Evolutionary conservation across 2,113 vertebrate genomes (phyloP).

Genomic region (Oncorhynchus kisutch): DNA sequence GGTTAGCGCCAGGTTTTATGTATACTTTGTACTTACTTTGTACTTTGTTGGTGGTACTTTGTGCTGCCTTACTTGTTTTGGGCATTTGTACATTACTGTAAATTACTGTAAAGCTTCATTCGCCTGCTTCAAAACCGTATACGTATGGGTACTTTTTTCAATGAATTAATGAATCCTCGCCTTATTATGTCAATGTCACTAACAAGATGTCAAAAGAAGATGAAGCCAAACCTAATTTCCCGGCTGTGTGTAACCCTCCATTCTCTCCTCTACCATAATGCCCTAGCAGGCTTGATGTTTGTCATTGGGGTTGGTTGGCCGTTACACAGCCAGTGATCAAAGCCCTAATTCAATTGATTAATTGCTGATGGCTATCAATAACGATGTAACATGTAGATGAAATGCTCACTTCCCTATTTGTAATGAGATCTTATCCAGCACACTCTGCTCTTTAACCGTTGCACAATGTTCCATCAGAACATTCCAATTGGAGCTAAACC

Average conservation of each 20-base stretch:
- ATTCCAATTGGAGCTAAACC: conserved; percentile 33
- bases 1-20: no score
- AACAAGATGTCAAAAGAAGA: background rate
- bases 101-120: no score
- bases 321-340: conserved; percentile 43
- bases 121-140: no score
- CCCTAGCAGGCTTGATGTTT: conserved; percentile 34
- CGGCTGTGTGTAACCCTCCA: conserved; percentile 19
- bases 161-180: no score
- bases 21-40: no score
- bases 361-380: conserved; percentile 54
- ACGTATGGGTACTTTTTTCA: no score
- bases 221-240: conserved; percentile 24
- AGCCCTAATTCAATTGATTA: conserved; percentile 56
- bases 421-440: conserved; percentile 67
- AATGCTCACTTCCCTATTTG: conserved; percentile 46
- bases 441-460: conserved; percentile 44
- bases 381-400: conserved; percentile 57
- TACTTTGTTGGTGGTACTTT: no score
- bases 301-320: conserved; percentile 31
- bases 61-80: no score
- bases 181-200: background rate
- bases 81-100: no score
- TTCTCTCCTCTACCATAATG: conserved; percentile 36
- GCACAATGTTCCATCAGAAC: conserved; percentile 23